phyloP scores from a whole-genome alignment of 2,797 vertebrate genomes.

The Pangasius macronema region DNA sequence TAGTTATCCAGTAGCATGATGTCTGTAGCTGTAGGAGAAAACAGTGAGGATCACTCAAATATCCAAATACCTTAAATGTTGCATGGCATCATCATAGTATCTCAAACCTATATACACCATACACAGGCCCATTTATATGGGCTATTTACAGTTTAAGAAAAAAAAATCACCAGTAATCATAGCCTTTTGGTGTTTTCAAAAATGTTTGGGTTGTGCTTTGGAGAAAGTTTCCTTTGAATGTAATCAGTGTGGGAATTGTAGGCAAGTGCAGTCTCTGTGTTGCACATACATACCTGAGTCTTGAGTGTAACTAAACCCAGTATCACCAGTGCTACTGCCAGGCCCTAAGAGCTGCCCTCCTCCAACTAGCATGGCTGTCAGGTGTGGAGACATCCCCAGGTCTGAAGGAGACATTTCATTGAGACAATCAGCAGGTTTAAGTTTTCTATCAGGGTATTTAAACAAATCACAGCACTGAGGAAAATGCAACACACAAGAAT shows the following conservation, averaged over 20 bases:
- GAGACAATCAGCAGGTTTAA: neutral
- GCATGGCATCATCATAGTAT: neutral
- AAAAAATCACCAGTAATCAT: neutral
- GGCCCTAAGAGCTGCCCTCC: conserved; percentile 86
- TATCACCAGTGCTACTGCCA: conserved; percentile 96
- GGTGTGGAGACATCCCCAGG: conserved; percentile 95
- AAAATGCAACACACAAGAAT: neutral
- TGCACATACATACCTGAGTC: conserved; percentile 84
- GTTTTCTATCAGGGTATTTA: neutral
- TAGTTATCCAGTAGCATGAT: conserved; percentile 93
- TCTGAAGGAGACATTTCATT: conserved; percentile 73
- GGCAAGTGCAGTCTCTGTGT: neutral
- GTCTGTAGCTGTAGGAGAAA: conserved; percentile 83
- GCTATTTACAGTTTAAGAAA: neutral
- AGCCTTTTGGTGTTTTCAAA: neutral
- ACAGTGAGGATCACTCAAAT: conserved; percentile 28
- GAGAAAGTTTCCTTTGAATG: neutral
- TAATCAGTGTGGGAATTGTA: neutral
- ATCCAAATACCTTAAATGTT: neutral
- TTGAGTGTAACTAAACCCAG: conserved; percentile 96
- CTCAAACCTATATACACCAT: no score
- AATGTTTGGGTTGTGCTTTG: neutral
- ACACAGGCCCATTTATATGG: neutral
- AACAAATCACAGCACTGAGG: neutral
- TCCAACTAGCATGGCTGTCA: conserved; percentile 91